Conservation (phyloP, 1,140 invertebrate genomes). For the Leptoteleia sp. region DNA sequence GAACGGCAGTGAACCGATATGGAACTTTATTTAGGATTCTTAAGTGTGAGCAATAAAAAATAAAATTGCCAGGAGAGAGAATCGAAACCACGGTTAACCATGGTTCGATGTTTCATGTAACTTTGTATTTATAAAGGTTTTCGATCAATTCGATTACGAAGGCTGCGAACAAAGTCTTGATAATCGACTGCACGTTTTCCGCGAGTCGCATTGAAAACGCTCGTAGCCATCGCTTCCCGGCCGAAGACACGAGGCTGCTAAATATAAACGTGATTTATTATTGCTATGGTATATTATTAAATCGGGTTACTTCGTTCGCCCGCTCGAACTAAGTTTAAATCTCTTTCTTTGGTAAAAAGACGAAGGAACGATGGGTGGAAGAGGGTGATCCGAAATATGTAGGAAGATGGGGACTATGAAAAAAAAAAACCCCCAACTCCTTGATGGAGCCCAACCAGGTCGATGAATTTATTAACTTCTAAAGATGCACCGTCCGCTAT, state of each 20-base stretch:
- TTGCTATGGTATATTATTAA: conserved; percentile 78
- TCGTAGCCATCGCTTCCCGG: conserved; percentile 58
- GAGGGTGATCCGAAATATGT: conserved; percentile 15
- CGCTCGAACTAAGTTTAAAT: conserved; percentile 75
- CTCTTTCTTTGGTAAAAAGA: conserved; percentile 68
- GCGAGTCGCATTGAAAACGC: conserved; percentile 33
- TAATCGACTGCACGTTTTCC: conserved; percentile 35
- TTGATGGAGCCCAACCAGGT: conserved; percentile 68
- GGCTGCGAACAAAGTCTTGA: conserved; percentile 5
- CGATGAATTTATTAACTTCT: conserved; percentile 79
- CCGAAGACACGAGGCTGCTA: conserved; percentile 64
- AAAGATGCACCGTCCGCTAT: conserved; percentile 71
- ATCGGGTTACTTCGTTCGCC: conserved; percentile 75
- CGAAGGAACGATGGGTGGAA: conserved; percentile 50
- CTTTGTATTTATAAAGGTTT: conserved; percentile 13
- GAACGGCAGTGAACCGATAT: conserved; percentile 15
- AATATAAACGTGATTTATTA: conserved; percentile 79
- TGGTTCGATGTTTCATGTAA: background rate
- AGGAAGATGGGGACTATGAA: conserved; percentile 20
- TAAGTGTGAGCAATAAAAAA: conserved; percentile 15
- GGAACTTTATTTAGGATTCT: conserved; percentile 6
- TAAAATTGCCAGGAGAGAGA: conserved; percentile 6
- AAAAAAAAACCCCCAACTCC: conserved; percentile 35
- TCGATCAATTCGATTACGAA: conserved; percentile 16
- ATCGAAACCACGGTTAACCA: background rate